These are phyloP conservation scores for Chrysochloris asiatica DNA, from an alignment of 2,113 vertebrate species.

Conservation along the genomic window DNA sequence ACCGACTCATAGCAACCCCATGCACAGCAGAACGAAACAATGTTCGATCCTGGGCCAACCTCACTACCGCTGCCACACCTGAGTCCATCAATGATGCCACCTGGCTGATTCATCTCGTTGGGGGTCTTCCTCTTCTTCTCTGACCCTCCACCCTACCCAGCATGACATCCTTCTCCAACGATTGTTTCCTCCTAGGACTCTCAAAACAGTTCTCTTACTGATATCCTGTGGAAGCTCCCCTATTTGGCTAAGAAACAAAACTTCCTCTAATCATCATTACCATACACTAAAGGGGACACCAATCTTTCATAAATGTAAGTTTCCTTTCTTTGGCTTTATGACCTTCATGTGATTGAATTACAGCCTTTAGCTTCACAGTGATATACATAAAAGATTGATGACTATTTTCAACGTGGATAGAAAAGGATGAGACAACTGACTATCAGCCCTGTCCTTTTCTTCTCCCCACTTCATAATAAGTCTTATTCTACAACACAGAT, in stretches of 20 bases:
- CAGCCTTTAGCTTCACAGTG: not conserved
- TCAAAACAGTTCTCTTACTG: not conserved
- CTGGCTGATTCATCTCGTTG: too few species aligned
- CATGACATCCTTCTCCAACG: too few species aligned
- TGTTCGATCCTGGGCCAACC: too few species aligned
- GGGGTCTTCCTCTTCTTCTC: too few species aligned
- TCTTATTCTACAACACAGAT: not conserved
- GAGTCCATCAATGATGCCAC: too few species aligned
- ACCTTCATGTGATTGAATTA: not conserved
- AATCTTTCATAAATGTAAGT: not conserved
- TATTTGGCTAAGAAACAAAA: not conserved
- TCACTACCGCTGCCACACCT: too few species aligned
- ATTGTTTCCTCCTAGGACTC: not conserved
- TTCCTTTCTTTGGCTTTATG: not conserved
- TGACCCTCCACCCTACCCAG: too few species aligned
- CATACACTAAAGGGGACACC: not conserved
- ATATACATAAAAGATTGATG: not conserved
- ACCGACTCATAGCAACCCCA: too few species aligned
- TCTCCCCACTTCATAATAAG: not conserved
- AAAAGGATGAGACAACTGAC: not conserved
- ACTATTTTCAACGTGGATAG: not conserved
- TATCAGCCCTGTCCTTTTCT: not conserved
- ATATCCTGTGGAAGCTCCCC: not conserved
- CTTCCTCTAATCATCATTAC: not conserved
- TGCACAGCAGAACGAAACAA: too few species aligned